These are phyloP conservation scores for Pseudomugil gertrudae DNA, from an alignment of 2,797 vertebrate genomes.

Conservation along the genomic window DNA sequence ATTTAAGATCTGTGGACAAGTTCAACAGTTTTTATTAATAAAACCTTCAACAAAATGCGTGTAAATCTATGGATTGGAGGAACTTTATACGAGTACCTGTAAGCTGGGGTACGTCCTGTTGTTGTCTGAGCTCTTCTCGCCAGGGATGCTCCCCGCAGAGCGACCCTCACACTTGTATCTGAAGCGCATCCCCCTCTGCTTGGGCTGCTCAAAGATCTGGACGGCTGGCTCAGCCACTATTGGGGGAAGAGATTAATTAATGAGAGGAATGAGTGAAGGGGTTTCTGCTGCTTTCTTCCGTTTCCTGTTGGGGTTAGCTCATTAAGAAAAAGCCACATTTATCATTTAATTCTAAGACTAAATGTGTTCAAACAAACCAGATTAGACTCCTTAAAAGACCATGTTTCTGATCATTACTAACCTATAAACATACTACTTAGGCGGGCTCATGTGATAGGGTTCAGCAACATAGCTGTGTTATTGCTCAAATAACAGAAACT, in stretches of 20 bases:
- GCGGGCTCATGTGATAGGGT: not conserved
- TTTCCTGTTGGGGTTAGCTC: not conserved
- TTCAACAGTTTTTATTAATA: not conserved
- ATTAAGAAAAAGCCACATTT: not conserved
- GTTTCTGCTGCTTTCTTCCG: not conserved
- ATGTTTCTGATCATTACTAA: not conserved
- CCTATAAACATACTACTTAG: not conserved
- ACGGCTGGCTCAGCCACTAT: slow-evolving; percentile 88
- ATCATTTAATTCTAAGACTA: not conserved
- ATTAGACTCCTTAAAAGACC: not conserved
- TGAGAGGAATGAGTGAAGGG: not conserved
- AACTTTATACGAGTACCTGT: slow-evolving; percentile 81
- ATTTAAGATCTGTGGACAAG: slow-evolving; percentile 86
- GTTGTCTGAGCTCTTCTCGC: slow-evolving; percentile 93
- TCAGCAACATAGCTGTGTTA: not conserved
- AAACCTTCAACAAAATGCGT: not conserved
- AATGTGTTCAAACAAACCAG: not conserved
- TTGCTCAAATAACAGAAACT: not conserved
- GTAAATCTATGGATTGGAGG: not conserved
- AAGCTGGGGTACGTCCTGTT: slow-evolving; percentile 95
- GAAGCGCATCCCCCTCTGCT: slow-evolving; percentile 97
- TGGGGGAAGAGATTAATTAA: not conserved
- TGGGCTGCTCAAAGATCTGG: slow-evolving; percentile 95
- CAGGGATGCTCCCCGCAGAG: slow-evolving; percentile 97
- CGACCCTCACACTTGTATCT: slow-evolving; percentile 97